Base-by-base conservation (phyloP, 2,797 vertebrate species). In the Choloepus didactylus region DNA sequence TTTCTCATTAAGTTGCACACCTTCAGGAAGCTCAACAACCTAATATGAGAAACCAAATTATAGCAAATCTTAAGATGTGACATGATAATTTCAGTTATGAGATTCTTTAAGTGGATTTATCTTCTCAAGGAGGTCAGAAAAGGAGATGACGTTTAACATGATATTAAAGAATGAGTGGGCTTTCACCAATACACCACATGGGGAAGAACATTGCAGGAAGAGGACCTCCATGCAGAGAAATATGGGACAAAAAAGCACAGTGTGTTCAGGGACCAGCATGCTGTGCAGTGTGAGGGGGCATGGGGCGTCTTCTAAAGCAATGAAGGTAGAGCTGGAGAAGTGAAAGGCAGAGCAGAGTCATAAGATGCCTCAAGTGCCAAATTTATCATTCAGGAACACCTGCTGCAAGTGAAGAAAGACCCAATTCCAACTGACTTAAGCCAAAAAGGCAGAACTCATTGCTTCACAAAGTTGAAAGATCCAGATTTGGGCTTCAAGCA, bases 391-490 rank as follows among this genome's bases (percentile, higher is more conserved):
- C 75, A 80, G 46, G 38, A 95, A 67, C 60, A 35, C 56, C 59
- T 51, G 12, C 54, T 38, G 11, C 0, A 5, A 29, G 3, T 15
- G 21, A 60, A 73, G 82, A 80, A 67, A 72, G 15, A 14, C 16
- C 49, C 15, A 51, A 35, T 86, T 86, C 29, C 82, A 91, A 76
- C 16, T 35, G 29, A 23, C 27, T 88, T 72, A 80, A 56, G 18
- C 21, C 46, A 81, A 81, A 69, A 70, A 67, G 44, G 41, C 54
- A 54, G 4, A 23, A 60, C 35, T 21, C 38, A 54, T 51, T 31
- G 2, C 54, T 62, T 75, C 35, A 83, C 12, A 23, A 93, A 94
- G 89, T 9, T 31, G 35, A 92, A 77, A 62, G 41, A 88, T 90
- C 49, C 41, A 29, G 23, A 14, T 75, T 3, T 41, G 23, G 62